Conservation (phyloP, 2,797 vertebrate species). For the Ataeniobius toweri region DNA sequence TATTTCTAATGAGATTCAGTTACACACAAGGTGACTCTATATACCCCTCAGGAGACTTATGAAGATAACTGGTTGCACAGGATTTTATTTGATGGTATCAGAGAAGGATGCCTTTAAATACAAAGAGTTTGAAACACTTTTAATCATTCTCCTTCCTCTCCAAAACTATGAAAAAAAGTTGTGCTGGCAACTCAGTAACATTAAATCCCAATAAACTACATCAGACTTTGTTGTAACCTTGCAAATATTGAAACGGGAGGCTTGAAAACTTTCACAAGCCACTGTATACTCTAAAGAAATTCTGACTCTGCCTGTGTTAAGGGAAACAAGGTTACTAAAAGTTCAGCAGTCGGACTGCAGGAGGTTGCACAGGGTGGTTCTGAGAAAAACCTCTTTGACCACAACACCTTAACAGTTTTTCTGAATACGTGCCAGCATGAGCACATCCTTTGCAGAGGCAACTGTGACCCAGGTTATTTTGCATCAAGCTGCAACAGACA, state of each 20-base stretch:
- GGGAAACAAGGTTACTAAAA: slow-evolving; percentile 44
- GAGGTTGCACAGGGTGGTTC: slow-evolving; percentile 41
- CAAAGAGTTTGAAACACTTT: neutral
- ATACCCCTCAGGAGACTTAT: neutral
- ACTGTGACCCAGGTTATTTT: slow-evolving; percentile 41
- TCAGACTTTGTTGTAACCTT: neutral
- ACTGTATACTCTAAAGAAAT: slow-evolving; percentile 6
- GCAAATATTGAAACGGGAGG: neutral
- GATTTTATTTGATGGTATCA: no score
- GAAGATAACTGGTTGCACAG: neutral
- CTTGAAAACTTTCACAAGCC: neutral
- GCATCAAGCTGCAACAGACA: slow-evolving; percentile 36
- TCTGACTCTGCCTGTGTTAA: slow-evolving; percentile 16
- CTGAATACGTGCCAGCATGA: slow-evolving; percentile 19
- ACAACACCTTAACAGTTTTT: slow-evolving; percentile 1
- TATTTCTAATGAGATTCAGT: neutral
- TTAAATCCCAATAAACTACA: neutral
- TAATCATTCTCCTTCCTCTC: neutral
- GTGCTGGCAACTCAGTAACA: no score
- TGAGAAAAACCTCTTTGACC: slow-evolving; percentile 26
- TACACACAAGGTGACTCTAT: neutral
- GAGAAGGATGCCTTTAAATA: neutral
- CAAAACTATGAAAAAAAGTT: no score
- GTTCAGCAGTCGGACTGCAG: slow-evolving; percentile 52
- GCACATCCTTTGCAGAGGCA: slow-evolving; percentile 24